These are phyloP conservation scores for Dicyrtoma fusca DNA, from an alignment of 2,888 invertebrate genomes.

Conservation along the genomic window DNA sequence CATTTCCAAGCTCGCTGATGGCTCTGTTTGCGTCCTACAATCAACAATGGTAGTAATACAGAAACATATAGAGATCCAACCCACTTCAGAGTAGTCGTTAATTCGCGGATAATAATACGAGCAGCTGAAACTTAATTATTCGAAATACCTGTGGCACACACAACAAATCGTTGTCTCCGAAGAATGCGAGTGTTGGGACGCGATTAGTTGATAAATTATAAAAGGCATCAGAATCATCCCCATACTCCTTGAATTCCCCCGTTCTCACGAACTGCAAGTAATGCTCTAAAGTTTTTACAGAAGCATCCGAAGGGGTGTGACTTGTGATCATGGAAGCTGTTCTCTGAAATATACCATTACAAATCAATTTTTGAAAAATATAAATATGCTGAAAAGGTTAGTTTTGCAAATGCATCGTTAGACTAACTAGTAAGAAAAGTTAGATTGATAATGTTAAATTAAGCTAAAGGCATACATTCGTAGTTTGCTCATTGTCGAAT, in stretches of 20 bases:
- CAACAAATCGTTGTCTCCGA: not conserved
- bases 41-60: not conserved
- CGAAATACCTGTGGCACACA: not conserved
- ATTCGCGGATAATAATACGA: not conserved
- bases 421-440: no score
- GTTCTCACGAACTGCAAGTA: not conserved
- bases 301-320: not conserved
- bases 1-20: not conserved
- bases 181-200: not conserved
- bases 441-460: no score
- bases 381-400: no score
- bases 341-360: no score
- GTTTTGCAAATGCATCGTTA: no score
- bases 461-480: no score
- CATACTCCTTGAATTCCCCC: not conserved
- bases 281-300: not conserved
- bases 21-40: not conserved
- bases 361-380: no score
- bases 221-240: not conserved
- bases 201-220: not conserved
- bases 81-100: no score
- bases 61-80: no score
- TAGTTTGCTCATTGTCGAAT: slow-evolving; percentile 1
- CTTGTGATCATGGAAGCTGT: not conserved
- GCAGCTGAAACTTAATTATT: no score